Percentiles rank a stretch among this genome's conserved stretches.
Evolutionary conservation across 1,140 invertebrate genomes (phyloP).

Genomic region (Microplitis demolitor): DNA sequence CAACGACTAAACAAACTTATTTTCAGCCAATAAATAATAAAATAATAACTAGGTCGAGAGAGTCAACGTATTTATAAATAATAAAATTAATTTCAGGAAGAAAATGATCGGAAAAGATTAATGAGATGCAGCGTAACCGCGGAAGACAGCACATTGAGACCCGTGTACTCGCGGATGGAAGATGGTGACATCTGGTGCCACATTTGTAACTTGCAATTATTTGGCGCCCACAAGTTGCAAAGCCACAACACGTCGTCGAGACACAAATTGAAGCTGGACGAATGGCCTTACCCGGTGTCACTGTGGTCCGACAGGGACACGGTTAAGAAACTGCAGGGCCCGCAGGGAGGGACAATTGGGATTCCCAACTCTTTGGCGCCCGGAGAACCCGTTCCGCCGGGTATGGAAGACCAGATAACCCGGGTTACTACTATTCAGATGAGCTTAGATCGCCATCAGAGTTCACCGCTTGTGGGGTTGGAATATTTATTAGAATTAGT

Average conservation of each 20-base stretch:
- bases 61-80: neutral
- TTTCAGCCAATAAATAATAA: no score
- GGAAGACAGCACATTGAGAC: constrained; percentile 57
- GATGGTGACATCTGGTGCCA: constrained; percentile 61
- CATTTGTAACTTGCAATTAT: constrained; percentile 58
- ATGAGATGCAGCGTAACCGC: constrained; percentile 60
- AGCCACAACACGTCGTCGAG: constrained; percentile 56
- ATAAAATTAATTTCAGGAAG: constrained; percentile 46
- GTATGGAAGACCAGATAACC: constrained; percentile 69
- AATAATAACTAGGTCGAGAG: no score
- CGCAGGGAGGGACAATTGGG: no score
- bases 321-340: neutral
- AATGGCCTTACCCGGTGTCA: constrained; percentile 58
- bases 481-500: constrained; percentile 76
- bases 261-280: constrained; percentile 59
- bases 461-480: constrained; percentile 66
- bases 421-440: constrained; percentile 64
- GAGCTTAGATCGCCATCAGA: constrained; percentile 59
- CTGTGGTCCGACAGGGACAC: constrained; percentile 50
- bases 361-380: constrained; percentile 56
- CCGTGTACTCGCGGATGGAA: constrained; percentile 57
- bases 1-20: no score
- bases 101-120: constrained; percentile 57
- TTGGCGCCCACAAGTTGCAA: constrained; percentile 57
- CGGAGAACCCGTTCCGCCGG: constrained; percentile 73